Base-by-base conservation (phyloP, 2,888 invertebrate species). In the Erebia epiphron region DNA sequence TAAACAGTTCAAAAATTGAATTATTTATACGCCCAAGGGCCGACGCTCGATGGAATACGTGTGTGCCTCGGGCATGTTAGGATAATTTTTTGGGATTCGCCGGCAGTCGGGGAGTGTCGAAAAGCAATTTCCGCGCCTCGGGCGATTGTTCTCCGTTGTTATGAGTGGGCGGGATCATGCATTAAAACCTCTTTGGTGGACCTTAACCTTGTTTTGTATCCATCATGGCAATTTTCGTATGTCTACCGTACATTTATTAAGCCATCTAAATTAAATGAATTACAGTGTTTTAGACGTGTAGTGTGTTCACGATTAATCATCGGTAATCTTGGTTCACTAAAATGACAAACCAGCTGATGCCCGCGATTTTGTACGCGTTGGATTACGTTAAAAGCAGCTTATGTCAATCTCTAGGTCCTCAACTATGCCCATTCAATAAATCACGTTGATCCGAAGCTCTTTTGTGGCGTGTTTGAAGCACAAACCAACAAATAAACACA, bases 91-190 rank as follows among this genome's bases (percentile, higher is more conserved):
- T 76, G 75, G 75, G 75, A 73, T 77, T 75, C 74, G 71, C 70
- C 61, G 77, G 67, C 72, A 72, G 74, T 70, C 79, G 67, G 67
- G 60, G 67, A 61, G 60, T 61, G 67, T 81, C 81, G 81, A 81
- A 82, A 82, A 83, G 86, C 88, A 90, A 91, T 91, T 87, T 91
- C 91, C 91, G 90, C 64, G 90, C 91, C 89, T 72, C 78, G 73
- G 86, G 90, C 90, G 82, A 83, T 86, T 83, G 84, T 83, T 82
- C 71, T 68, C 57, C 46, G 66, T 66, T 69, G 75, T 75, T 76
- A 75, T 77, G 72, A 71, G 74, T 74, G 76, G 77, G 78, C 77
- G 78, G 75, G 72, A 68, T 71, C 63, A 56, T 64, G 73, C 74
- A 71, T 74, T 71, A 75, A 71, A 73, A 76, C 73, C 77, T 70